Evolutionary conservation across 2,113 vertebrate genomes (phyloP), one percentile per base, ranked within the genome.

Genomic region (Galeopterus variegatus): DNA sequence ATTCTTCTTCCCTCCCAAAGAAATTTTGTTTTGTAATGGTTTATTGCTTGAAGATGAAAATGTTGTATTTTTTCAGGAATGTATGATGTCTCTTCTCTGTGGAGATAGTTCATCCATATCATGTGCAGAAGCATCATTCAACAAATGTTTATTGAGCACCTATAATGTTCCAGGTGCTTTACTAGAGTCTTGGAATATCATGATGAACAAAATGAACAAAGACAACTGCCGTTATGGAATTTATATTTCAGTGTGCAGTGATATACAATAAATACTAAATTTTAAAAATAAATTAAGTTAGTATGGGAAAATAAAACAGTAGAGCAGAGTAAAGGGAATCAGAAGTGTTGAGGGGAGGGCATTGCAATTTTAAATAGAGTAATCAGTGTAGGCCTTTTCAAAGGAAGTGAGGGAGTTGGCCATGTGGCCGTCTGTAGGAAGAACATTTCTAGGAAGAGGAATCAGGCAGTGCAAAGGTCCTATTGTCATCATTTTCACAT

Each of bases 401-500:
- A 88, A 87, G 33, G 54, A 90, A 86, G 76, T 84, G 69, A 81
- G 50, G 52, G 19, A 85, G 50, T 33, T 58, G 85, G 31, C 75
- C 75, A 45, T 6, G 15, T 33, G 31, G 58, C 31, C 91, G 18
- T 88, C 33, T 82, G 19, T 12, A 36, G 31, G 83, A 41, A 93
- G 52, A 69, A 18, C 18, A 60, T 64, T 96, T 94, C 73, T 92
- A 72, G 79, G 82, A 81, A 95, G 21, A 90, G 84, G 56, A 69
- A 54, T 21, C 23, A 92, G 62, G n/a, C 64, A 93, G 24, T 70
- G 62, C 77, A 52, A 75, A 65, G 19, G 73, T 82, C 60, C 45
- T 77, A 18, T 14, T 26, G 77, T 92, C 77, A 41, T 58, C 92
- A 52, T 72, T 92, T 91, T 94, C 48, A 92, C 65, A 88, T 52